Evolutionary conservation across 2,888 invertebrate species (phyloP), one percentile per base, ranked within the genome.

Genomic region (Pemphredon lugubris): DNA sequence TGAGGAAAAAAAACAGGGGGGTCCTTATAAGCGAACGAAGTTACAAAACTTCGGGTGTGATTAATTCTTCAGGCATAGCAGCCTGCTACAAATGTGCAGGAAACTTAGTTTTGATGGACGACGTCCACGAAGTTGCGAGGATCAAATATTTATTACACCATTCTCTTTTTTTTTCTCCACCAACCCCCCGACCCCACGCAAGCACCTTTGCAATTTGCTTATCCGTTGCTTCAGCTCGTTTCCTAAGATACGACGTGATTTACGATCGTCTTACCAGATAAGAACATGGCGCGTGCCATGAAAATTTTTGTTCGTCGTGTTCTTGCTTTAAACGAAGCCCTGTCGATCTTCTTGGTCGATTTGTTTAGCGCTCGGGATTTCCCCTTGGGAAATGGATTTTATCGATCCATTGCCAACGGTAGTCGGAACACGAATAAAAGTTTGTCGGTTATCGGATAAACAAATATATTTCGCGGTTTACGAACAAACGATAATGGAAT

Each of bases 81-180:
- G 47, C 37, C 40, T 26, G 48, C 39, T 54, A 32, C 44, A 61
- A 57, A 57, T 42, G 45, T 21, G 40, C 44, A 44, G 42, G 58
- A 64, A 58, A 63, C 44, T 54, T 47, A 53, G 58, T 45, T 54
- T 50, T 58, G 54, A 69, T 58, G 48, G 32, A 68, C 57, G 61
- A 71, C 30, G 57, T 14, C 57, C 40, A 20, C 47, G 16, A 68
- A 72, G 63, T 54, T 58, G 40, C 21, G 23, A 42, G 30, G 51
- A 50, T 66, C 66, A 61, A 48, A 72, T 59, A 64, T 59, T 70
- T 72, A 34, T 69, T 50, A 50, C 40, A 16, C 18, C n/a, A n/a
- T 58, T 11, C 42, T 58, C 20, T n/a, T 7, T 14, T 40, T 2
- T 11, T 20, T 23, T 16, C 5, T 9, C 23, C 16, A 45, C 42